Conservation (phyloP, 2,113 vertebrate genomes). For the Pampusana beccarii region DNA sequence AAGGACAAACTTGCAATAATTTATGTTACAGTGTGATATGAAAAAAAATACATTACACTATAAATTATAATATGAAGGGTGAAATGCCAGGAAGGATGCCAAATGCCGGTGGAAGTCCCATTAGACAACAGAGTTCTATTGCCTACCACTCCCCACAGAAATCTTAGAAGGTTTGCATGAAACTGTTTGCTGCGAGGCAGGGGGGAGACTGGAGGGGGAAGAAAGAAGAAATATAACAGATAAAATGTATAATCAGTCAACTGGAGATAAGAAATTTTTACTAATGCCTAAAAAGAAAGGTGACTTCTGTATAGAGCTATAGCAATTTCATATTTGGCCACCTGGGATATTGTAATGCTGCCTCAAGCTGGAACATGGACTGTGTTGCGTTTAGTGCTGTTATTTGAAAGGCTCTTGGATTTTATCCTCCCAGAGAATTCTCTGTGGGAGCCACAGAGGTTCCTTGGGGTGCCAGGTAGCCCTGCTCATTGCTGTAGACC, state of each 20-base stretch:
- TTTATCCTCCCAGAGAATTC: background rate
- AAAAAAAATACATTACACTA: slow-evolving; percentile 76
- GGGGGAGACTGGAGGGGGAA: background rate
- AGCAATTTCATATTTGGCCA: background rate
- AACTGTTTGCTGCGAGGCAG: background rate
- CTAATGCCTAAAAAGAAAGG: slow-evolving; percentile 53
- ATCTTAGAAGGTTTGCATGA: slow-evolving; percentile 35
- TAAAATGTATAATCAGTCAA: slow-evolving; percentile 67
- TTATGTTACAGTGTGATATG: slow-evolving; percentile 74
- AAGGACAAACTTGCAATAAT: slow-evolving; percentile 80
- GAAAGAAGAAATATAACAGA: slow-evolving; percentile 17
- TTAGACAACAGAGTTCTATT: slow-evolving; percentile 71
- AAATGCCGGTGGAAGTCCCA: slow-evolving; percentile 73
- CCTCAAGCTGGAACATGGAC: background rate
- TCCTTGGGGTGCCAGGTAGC: background rate
- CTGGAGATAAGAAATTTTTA: slow-evolving; percentile 57
- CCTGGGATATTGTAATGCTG: background rate
- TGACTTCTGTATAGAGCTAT: slow-evolving; percentile 52
- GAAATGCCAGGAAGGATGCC: slow-evolving; percentile 71
- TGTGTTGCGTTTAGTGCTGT: no score
- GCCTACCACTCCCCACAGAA: slow-evolving; percentile 69
- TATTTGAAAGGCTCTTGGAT: background rate
- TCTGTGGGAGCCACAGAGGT: background rate
- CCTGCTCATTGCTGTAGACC: background rate
- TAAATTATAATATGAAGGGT: slow-evolving; percentile 78